phyloP scores from a whole-genome alignment of 2,888 invertebrate species.

The Bombylius major region DNA sequence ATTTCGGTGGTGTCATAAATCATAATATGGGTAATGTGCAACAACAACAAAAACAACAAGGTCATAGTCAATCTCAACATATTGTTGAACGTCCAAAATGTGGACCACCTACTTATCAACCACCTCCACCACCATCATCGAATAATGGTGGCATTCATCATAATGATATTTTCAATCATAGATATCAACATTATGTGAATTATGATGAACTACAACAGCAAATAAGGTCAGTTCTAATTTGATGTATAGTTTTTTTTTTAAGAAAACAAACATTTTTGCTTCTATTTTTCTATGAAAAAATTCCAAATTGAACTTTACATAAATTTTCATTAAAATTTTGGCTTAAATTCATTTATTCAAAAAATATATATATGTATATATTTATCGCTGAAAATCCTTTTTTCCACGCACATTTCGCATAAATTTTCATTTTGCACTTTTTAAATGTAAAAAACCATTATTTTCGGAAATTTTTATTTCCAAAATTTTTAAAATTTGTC shows the following conservation, averaged over 20 bases:
- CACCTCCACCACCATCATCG: constrained; percentile 29
- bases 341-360: too few relatives aligned
- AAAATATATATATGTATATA: too few relatives aligned
- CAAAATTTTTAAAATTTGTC: too few relatives aligned
- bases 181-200: constrained; percentile 61
- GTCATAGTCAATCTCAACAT: not conserved
- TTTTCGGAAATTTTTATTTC: too few relatives aligned
- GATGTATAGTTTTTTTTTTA: not conserved
- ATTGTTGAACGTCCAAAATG: constrained; percentile 26
- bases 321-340: too few relatives aligned
- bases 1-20: constrained; percentile 30
- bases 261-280: too few relatives aligned
- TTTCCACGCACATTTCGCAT: too few relatives aligned
- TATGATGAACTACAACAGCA: constrained; percentile 77
- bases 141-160: constrained; percentile 29
- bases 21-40: not conserved
- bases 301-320: too few relatives aligned
- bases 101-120: constrained; percentile 35
- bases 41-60: constrained; percentile 1
- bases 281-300: too few relatives aligned
- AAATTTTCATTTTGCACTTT: too few relatives aligned
- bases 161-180: constrained; percentile 36
- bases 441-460: too few relatives aligned
- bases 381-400: too few relatives aligned
- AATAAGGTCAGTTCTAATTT: constrained; percentile 48